phyloP scores from a whole-genome alignment of 2,888 invertebrate species.

The Machimus atricapillus region DNA sequence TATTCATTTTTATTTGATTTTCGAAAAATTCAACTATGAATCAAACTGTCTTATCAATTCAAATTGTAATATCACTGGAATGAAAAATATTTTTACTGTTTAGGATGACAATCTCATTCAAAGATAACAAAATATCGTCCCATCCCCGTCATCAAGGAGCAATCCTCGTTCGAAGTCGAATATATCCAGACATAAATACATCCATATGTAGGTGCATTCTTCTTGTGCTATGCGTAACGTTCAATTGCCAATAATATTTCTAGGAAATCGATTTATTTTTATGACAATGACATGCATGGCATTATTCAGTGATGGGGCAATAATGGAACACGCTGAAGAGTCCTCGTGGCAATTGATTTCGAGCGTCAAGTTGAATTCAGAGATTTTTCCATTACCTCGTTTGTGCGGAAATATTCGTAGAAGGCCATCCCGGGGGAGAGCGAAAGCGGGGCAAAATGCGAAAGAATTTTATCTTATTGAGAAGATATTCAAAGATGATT shows the following conservation, averaged over 20 bases:
- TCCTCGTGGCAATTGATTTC: neutral
- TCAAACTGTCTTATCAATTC: neutral
- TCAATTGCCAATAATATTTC: neutral
- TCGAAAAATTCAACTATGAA: neutral
- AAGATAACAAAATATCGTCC: neutral
- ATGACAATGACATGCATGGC: neutral
- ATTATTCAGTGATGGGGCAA: neutral
- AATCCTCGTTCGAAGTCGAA: neutral
- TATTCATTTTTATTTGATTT: neutral
- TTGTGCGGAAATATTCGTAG: neutral
- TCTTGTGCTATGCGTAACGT: neutral
- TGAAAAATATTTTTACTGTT: neutral
- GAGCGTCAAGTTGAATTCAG: neutral
- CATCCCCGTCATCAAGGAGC: neutral
- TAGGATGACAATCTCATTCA: neutral
- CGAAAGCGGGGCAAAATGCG: neutral
- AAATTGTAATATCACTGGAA: neutral
- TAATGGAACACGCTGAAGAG: neutral
- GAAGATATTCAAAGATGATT: neutral
- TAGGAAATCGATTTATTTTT: neutral
- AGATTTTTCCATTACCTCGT: neutral
- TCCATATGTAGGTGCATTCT: neutral
- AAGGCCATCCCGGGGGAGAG: neutral
- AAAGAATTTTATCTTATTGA: neutral
- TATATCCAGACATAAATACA: neutral